Evolutionary conservation across 23 tunicate species (phyloP).

Genomic region (Halocynthia aurantium): DNA sequence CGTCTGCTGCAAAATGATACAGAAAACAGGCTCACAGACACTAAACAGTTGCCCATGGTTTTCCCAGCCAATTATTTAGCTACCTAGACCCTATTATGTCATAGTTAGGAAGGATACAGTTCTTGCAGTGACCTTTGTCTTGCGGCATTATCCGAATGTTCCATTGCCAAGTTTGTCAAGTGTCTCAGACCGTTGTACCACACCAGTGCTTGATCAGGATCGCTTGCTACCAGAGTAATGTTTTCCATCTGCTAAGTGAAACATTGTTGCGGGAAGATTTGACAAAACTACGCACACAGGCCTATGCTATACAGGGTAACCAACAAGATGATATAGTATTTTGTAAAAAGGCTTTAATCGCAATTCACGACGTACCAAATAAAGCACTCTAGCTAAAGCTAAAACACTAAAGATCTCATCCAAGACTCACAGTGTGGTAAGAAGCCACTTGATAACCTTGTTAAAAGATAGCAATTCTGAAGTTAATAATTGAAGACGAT

Average conservation of each 20-base stretch:
- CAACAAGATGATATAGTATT: no score
- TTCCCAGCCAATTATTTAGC: background rate
- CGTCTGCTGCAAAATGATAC: background rate
- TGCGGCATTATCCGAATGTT: slow-evolving; percentile 3
- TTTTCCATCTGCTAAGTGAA: background rate
- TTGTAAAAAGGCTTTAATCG: no score
- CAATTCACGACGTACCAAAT: no score
- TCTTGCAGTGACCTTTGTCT: slow-evolving; percentile 9
- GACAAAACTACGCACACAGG: background rate
- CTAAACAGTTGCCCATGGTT: background rate
- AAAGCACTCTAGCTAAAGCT: no score
- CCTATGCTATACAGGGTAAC: background rate
- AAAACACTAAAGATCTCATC: no score
- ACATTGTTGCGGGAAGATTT: background rate
- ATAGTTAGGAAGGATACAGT: slow-evolving; percentile 8
- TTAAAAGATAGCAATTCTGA: no score
- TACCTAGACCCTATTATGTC: background rate
- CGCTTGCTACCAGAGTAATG: slow-evolving; percentile 4
- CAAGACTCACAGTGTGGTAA: no score
- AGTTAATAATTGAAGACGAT: no score
- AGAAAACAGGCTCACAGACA: background rate
- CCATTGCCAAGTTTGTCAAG: background rate
- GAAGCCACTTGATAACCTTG: no score
- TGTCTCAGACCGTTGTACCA: slow-evolving; percentile 2
- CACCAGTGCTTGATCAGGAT: background rate